These are phyloP conservation scores for Butorides virescens DNA, from an alignment of 2,113 vertebrate species.

Conservation along the genomic window DNA sequence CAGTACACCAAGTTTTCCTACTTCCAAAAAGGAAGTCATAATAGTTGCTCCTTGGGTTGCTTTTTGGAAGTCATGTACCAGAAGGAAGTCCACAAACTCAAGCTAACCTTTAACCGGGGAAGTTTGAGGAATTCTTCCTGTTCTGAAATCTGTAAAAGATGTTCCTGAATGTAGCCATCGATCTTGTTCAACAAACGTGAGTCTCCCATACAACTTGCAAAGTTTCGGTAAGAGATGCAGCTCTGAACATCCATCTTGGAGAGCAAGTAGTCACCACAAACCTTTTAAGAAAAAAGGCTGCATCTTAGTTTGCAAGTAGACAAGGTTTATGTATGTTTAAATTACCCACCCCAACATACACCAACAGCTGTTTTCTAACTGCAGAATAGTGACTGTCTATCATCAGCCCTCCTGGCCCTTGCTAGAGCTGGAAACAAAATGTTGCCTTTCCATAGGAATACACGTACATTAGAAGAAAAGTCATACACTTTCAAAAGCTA, in stretches of 20 bases:
- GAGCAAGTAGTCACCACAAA: slow-evolving; percentile 96
- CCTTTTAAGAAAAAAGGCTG: slow-evolving; percentile 70
- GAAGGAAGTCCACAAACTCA: background rate
- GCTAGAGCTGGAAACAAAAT: background rate
- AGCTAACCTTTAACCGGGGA: slow-evolving; percentile 91
- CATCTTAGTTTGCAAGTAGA: background rate
- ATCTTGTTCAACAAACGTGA: slow-evolving; percentile 87
- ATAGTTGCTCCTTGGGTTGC: background rate
- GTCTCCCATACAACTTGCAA: slow-evolving; percentile 93
- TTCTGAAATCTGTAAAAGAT: slow-evolving; percentile 92
- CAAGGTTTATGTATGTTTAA: background rate
- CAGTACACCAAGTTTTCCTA: background rate
- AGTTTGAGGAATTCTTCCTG: slow-evolving; percentile 98
- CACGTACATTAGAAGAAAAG: background rate
- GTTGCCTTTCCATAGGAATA: background rate
- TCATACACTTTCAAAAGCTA: background rate
- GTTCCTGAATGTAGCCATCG: slow-evolving; percentile 93
- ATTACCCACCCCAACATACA: background rate
- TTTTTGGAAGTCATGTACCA: background rate
- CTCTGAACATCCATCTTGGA: slow-evolving; percentile 92
- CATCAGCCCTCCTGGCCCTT: too few species aligned
- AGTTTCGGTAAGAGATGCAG: slow-evolving; percentile 95
- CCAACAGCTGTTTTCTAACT: background rate
- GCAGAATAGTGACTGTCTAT: background rate
- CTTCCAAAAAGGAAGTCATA: background rate